phyloP scores from a whole-genome alignment of 1,140 invertebrate genomes.

The Drosophila albomicans region DNA sequence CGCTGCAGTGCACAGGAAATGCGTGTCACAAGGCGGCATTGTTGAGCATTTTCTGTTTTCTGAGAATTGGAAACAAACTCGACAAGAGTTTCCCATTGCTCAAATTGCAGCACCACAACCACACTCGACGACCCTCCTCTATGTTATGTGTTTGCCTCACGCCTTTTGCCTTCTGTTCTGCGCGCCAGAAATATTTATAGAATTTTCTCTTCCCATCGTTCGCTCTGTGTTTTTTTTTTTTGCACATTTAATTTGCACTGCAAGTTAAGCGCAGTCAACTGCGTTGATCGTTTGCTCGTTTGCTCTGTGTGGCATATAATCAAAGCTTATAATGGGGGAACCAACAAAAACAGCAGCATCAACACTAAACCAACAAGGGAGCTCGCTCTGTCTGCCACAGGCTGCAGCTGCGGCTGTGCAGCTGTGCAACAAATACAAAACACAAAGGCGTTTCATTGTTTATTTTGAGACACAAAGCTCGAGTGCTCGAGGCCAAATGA shows the following conservation, averaged over 20 bases:
- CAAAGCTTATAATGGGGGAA: slow-evolving; percentile 49
- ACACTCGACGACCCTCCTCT: neutral
- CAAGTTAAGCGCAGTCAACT: slow-evolving; percentile 2
- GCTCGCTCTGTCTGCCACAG: neutral
- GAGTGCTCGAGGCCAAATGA: slow-evolving; percentile 16
- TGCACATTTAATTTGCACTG: slow-evolving; percentile 29
- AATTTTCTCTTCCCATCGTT: slow-evolving; percentile 28
- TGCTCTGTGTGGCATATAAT: slow-evolving; percentile 47
- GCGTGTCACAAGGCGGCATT: slow-evolving; percentile 42
- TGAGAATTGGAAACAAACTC: slow-evolving; percentile 37
- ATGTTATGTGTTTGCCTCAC: neutral
- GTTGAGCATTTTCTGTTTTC: slow-evolving; percentile 10
- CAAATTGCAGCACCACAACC: slow-evolving; percentile 13
- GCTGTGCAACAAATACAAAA: neutral
- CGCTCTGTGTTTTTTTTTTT: slow-evolving; percentile 3
- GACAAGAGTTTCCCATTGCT: slow-evolving; percentile 44
- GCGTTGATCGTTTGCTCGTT: slow-evolving; percentile 12
- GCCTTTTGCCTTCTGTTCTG: too few species aligned
- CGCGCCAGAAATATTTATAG: slow-evolving; percentile 47
- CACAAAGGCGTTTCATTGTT: slow-evolving; percentile 47
- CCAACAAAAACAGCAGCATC: neutral
- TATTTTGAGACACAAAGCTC: slow-evolving; percentile 52
- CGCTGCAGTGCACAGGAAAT: slow-evolving; percentile 37
- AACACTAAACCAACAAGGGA: slow-evolving; percentile 12
- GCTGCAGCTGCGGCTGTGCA: slow-evolving; percentile 17